These are phyloP conservation scores for Metacarcinus magister DNA, from an alignment of 2,888 invertebrate species.

Conservation along the genomic window DNA sequence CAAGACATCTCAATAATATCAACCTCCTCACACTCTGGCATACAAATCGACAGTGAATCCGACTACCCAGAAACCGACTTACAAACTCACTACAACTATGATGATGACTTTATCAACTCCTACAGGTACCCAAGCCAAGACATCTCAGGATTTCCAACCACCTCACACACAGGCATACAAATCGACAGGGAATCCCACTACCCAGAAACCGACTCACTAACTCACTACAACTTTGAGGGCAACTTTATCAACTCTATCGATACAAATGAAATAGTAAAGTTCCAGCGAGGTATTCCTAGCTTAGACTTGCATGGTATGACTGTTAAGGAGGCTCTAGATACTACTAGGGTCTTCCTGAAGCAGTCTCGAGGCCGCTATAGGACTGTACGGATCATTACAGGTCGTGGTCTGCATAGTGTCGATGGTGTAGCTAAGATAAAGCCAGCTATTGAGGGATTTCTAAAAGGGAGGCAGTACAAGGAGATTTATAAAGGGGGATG, in stretches of 20 bases:
- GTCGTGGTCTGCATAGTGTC: slow-evolving; percentile 1
- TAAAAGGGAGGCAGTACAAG: background rate
- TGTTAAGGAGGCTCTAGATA: background rate
- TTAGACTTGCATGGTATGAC: background rate
- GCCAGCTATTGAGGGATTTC: background rate
- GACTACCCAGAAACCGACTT: background rate
- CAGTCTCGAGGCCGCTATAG: background rate
- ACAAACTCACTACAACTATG: background rate
- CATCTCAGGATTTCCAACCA: too few species aligned
- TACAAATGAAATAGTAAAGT: background rate
- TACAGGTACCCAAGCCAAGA: too few species aligned
- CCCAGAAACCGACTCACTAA: background rate
- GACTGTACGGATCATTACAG: background rate
- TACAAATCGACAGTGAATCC: background rate
- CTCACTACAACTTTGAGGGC: background rate
- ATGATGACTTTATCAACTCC: background rate
- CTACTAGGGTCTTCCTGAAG: background rate
- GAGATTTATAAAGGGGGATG: background rate
- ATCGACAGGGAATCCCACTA: background rate
- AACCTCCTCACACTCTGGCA: background rate
- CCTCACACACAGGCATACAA: background rate
- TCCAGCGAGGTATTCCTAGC: background rate
- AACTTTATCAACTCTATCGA: background rate
- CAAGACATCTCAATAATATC: too few species aligned
- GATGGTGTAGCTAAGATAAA: background rate